Conservation (phyloP, 2,797 vertebrate species). For the Macropus fuliginosus region DNA sequence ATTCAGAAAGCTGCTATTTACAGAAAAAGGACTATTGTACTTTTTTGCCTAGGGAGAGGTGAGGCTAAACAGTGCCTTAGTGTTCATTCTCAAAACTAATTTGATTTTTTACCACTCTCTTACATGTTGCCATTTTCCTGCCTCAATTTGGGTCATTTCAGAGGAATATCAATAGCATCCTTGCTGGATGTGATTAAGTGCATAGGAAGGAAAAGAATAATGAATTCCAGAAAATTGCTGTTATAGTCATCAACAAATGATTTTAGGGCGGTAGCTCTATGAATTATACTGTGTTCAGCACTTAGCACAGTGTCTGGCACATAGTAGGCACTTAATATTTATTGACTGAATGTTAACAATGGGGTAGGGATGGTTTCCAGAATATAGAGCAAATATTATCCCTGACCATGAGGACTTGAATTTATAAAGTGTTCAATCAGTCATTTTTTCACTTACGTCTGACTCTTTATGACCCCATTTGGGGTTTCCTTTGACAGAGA, state of each 20-base stretch:
- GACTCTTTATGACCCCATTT: not conserved
- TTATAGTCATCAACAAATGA: conserved; percentile 4
- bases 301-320: not conserved
- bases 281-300: not conserved
- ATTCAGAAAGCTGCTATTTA: conserved; percentile 28
- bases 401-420: not conserved
- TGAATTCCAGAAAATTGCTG: conserved; percentile 16
- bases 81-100: not conserved
- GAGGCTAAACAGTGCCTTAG: conserved; percentile 10
- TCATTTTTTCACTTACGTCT: not conserved
- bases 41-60: conserved; percentile 23
- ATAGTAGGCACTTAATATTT: not conserved
- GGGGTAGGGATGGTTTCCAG: not conserved
- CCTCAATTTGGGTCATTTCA: conserved; percentile 15
- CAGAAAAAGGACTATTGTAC: conserved; percentile 35
- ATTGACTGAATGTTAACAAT: not conserved
- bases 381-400: not conserved
- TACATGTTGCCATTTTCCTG: conserved; percentile 7
- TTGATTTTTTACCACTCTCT: conserved; percentile 14
- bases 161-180: not conserved
- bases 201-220: conserved; percentile 13
- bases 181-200: conserved; percentile 8
- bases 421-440: not conserved
- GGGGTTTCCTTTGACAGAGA: not conserved
- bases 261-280: not conserved